Evolutionary conservation across 2,888 invertebrate genomes (phyloP).

Genomic region (Amphiduros pacificus): DNA sequence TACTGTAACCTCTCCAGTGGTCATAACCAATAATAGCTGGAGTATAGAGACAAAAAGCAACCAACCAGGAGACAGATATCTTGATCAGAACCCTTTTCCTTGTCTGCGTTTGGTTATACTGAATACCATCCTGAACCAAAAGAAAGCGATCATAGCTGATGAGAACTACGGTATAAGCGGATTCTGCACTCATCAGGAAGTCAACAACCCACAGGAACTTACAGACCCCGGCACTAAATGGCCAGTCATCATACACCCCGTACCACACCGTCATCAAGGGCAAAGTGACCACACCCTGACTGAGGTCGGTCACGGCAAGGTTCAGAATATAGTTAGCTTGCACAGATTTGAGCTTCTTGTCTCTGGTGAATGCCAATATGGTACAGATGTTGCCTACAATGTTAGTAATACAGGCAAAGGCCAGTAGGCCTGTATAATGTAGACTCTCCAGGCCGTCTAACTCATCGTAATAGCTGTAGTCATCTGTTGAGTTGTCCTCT

Average conservation of each 20-base stretch:
- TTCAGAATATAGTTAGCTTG: not conserved
- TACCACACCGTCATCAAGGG: not conserved
- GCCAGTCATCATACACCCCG: not conserved
- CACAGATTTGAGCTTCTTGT: not conserved
- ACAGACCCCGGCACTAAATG: not conserved
- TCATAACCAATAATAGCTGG: not conserved
- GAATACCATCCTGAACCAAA: not conserved
- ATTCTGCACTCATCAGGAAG: not conserved
- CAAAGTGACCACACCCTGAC: not conserved
- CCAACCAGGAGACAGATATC: not conserved
- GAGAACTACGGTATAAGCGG: not conserved
- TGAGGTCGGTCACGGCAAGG: not conserved
- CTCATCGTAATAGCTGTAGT: no score
- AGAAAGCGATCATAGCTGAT: not conserved
- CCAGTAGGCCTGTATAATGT: no score
- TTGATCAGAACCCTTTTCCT: not conserved
- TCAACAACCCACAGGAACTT: not conserved
- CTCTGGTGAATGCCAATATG: not conserved
- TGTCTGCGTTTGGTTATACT: not conserved
- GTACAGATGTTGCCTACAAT: not conserved
- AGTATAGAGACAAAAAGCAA: not conserved
- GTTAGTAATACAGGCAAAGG: no score
- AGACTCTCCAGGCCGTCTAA: no score
- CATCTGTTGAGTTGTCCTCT: no score
- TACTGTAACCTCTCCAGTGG: not conserved